Base-by-base conservation (phyloP, 2,888 invertebrate species). In the Ctena decussata region DNA sequence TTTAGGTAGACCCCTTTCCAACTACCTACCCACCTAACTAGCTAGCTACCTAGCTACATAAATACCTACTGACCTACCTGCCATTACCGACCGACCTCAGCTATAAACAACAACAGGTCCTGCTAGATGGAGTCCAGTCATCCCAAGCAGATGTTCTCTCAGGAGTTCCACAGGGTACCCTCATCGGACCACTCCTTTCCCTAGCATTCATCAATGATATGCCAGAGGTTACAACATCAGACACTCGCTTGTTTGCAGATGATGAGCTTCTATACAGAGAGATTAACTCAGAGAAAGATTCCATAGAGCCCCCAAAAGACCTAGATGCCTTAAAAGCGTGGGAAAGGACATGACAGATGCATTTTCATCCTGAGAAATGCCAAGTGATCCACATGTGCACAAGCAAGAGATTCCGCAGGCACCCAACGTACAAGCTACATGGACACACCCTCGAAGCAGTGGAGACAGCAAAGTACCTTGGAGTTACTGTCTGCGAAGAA, bases 171-270 rank as follows among this genome's bases (percentile, higher is more conserved):
- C 39, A 71, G 39, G 71, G 71, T 6, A 41, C 37, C 6, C 37
- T 71, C 24, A 35, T 71, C 35, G 71, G 71, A 37, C 71, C 71
- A 71, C 39, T 71, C 3, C 39, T 71, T 8, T 71, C 30, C 69
- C 69, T 69, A 11, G 32, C 37, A 27, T 69, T 15, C 37, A 69
- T 69, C 21, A 69, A 69, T 69, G 69, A 69, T 27, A n/a, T n/a
- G n/a, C 69, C 53, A 15, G 53, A 53, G 21, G 5, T 53, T n/a
- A 60, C 60, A 27, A 30, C 60, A 27, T 27, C 3, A 27, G 30
- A 60, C 30, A 60, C 60, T 30, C 24, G 30, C 3, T 30, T 60
- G 8, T 60, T 60, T 60, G 60, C 60, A 21, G 49, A 12, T 49
- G n/a, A n/a, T 49, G 49, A 5, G n/a, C n/a, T 49, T 21, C 27